Base-by-base conservation (phyloP, 92 coral and sea anemone genomes). In the Heteractis magnifica region DNA sequence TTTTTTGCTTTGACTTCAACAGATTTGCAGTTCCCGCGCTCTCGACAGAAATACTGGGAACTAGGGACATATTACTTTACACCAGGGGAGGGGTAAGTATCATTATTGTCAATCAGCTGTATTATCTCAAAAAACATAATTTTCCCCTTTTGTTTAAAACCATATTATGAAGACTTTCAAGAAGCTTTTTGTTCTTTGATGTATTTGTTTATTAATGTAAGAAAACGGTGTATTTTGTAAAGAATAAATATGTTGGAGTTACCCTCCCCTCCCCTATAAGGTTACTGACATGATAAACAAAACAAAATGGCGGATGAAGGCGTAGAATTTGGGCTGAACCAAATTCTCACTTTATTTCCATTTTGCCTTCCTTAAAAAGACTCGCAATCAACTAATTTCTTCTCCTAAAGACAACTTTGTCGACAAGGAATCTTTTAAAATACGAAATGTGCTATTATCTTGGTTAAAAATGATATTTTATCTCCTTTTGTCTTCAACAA, bases 21-120 rank as follows among this genome's bases (percentile, higher is more conserved):
- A 68, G 73, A n/a, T 64, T 68, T 68, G 73, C 73, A 68, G 73
- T 68, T 68, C 73, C 73, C 73, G 73, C 73, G 73, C 73, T 68
- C 73, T 19, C 26, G 44, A 8, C 49, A 19, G 11, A 68, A 68
- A 48, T 68, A 21, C 73, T 68, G 73, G 73, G 6, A 13, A 68
- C 73, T 68, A 68, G 73, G 73, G 4, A 23, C 73, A 68, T 7
- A 68, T 8, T 3, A 20, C 6, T 68, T n/a, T 0, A 68, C 15
- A 2, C 9, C 50, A 6, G 18, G 73, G 49, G 73, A 20, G 49
- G 73, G 50, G 73, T 8, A 26, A 68, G 73, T 68, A 23, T 41
- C 23, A 20, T 53, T 68, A 23, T 21, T 20, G 50, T 23, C 49
- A 23, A 21, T 0, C 5, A 8, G 7, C 15, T 68, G 23, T 23